These are phyloP conservation scores for Propithecus coquereli DNA, from an alignment of 2,113 vertebrate genomes.

Conservation along the genomic window DNA sequence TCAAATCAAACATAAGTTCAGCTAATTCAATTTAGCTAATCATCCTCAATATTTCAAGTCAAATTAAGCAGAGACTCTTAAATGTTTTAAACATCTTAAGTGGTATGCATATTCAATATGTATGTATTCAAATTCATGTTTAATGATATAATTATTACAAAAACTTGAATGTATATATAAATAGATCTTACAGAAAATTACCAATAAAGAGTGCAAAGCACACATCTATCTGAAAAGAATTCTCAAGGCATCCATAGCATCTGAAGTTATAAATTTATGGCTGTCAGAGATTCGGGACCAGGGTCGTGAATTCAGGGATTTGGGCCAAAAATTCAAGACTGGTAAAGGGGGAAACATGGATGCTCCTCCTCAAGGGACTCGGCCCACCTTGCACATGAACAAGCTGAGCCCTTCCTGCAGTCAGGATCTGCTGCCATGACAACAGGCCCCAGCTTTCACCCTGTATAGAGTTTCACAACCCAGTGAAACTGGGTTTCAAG, in stretches of 20 bases:
- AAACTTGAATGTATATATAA: neutral
- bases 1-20: constrained; percentile 33
- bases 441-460: neutral
- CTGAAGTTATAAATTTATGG: neutral
- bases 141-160: neutral
- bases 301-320: neutral
- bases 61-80: constrained; percentile 2
- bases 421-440: neutral
- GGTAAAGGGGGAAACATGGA: neutral
- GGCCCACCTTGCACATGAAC: neutral
- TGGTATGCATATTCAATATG: neutral
- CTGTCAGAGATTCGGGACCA: neutral
- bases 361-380: neutral
- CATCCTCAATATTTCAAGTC: neutral
- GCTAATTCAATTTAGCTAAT: neutral
- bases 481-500: neutral
- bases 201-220: neutral
- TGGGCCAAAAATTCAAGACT: neutral
- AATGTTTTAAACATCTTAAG: neutral
- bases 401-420: no score
- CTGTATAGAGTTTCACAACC: neutral
- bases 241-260: neutral
- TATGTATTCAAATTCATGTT: neutral
- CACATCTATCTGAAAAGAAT: neutral
- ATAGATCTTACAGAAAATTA: neutral